phyloP scores from a whole-genome alignment of 92 coral and sea anemone species.

The Actinernus sp. region DNA sequence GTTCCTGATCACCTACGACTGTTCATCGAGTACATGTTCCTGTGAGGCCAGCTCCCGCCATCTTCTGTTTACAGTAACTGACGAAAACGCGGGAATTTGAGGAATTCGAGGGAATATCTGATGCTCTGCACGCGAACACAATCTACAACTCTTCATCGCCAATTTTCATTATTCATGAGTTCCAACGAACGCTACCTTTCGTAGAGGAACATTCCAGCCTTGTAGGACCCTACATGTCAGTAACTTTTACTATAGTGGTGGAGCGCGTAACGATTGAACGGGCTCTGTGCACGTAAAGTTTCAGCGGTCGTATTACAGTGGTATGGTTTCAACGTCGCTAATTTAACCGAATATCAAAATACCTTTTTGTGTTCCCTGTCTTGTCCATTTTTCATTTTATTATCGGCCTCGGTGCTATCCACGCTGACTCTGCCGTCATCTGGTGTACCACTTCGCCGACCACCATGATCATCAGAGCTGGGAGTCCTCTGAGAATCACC shows the following conservation, averaged over 20 bases:
- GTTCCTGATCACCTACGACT: too few species aligned
- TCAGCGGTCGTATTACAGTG: slow-evolving; percentile 18
- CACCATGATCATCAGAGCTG: slow-evolving; percentile 52
- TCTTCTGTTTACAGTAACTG: slow-evolving; percentile 56
- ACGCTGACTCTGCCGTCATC: slow-evolving; percentile 42
- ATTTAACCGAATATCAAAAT: slow-evolving; percentile 8
- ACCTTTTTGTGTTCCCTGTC: slow-evolving; percentile 86
- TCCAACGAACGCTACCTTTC: slow-evolving; percentile 46
- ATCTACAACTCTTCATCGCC: slow-evolving; percentile 39
- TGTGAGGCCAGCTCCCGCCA: neutral
- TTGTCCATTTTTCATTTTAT: slow-evolving; percentile 68
- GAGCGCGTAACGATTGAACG: slow-evolving; percentile 2
- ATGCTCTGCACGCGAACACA: slow-evolving; percentile 73
- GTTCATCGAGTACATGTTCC: too few species aligned
- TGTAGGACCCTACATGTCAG: slow-evolving; percentile 9
- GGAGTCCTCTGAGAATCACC: slow-evolving; percentile 53
- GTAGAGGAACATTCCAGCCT: slow-evolving; percentile 4
- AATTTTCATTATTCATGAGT: slow-evolving; percentile 92
- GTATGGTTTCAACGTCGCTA: neutral
- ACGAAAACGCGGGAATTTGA: slow-evolving; percentile 84
- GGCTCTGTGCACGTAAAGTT: slow-evolving; percentile 5
- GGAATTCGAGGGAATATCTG: slow-evolving; percentile 62
- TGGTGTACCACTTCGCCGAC: slow-evolving; percentile 45
- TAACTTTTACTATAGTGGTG: neutral
- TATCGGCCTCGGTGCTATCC: slow-evolving; percentile 60